Evolutionary conservation across 2,888 invertebrate genomes (phyloP).

Genomic region (Dysmachus trigonus): DNA sequence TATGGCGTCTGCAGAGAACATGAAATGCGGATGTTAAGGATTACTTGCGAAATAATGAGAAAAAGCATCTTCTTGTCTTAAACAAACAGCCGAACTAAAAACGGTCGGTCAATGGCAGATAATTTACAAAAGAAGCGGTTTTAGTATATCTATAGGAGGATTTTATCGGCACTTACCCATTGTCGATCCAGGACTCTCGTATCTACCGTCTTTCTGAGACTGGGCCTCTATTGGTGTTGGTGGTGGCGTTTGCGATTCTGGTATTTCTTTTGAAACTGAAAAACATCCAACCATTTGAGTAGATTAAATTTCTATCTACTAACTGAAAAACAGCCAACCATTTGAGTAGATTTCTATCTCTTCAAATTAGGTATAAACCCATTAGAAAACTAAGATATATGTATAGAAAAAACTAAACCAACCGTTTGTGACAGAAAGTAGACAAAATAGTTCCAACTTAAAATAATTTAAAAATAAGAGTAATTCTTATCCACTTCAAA

Average conservation of each 20-base stretch:
- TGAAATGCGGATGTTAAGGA: constrained; percentile 46
- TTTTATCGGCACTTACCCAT: constrained; percentile 45
- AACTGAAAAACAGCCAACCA: constrained; percentile 45
- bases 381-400: not conserved
- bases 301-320: not conserved
- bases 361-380: not conserved
- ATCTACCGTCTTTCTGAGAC: constrained; percentile 46
- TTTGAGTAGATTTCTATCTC: not conserved
- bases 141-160: not conserved
- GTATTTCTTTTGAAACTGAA: constrained; percentile 58
- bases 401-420: not conserved
- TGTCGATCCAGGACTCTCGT: constrained; percentile 49
- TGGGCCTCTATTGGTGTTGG: constrained; percentile 61
- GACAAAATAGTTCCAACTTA: no score
- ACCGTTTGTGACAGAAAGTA: not conserved
- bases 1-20: constrained; percentile 33
- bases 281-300: not conserved
- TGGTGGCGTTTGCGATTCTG: constrained; percentile 63
- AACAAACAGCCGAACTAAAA: constrained; percentile 16
- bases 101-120: not conserved
- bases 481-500: no score
- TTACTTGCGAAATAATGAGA: constrained; percentile 33
- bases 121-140: constrained; percentile 36
- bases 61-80: constrained; percentile 23
- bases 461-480: no score